Evolutionary conservation across 2,797 vertebrate species (phyloP), one percentile per base, ranked within the genome.

Genomic region (Odontamblyopus rebecca): DNA sequence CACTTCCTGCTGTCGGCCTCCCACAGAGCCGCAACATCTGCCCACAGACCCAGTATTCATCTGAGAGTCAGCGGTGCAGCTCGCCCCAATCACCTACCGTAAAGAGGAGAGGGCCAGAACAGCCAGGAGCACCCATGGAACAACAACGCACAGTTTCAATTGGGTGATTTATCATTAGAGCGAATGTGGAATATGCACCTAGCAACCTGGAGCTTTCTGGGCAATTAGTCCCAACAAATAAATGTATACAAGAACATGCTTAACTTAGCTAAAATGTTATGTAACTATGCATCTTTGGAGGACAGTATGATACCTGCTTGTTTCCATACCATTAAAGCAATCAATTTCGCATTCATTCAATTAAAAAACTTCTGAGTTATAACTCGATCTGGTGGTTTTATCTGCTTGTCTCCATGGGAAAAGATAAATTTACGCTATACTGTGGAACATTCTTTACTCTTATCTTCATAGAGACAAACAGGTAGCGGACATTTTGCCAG

Each of bases 21-120:
- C 86, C 56, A 57, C 59, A 29, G 78, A 85, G 83, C 76, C 69
- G 70, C 66, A 90, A 88, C 90, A 92, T 88, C 90, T 92, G 91
- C 82, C 75, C n/a, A 27, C 13, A 71, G 81, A 83, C 67, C 77
- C 63, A 66, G 81, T 68, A 84, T 89, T 89, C 83, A 89, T 90
- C 83, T 82, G 67, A 1, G 76, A 0, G 50, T 81, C 64, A 84
- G 76, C 54, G 62, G 80, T 79, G 84, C 66, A 57, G 71, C 66
- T 41, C 2, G 66, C 74, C 72, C 8, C 16, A 50, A 77, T 83
- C 79, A 73, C 82, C 79, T 74, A 32, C 74, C 16, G 63, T 41
- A 57, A 29, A 11, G 44, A 57, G 68, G 65, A 63, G 66, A 51
- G 67, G 73, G 15, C 53, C 27, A 15, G 64, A 19, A 67, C 51